Conservation (phyloP, 2,113 vertebrate genomes). For the Oreotrochilus melanogaster region DNA sequence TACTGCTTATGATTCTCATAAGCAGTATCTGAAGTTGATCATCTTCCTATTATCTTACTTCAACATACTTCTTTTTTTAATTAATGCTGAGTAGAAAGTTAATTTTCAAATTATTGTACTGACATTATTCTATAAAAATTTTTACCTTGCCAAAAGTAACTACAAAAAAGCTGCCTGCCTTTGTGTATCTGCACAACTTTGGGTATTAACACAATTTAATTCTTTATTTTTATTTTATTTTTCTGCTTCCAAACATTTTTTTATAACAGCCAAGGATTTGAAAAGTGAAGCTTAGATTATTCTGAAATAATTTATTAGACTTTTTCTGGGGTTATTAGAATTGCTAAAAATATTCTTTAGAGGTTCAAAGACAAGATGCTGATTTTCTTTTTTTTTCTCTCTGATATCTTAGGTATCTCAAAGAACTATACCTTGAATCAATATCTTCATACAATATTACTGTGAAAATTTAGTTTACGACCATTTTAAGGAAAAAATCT, state of each 20-base stretch:
- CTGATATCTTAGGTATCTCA: neutral
- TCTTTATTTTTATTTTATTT: neutral
- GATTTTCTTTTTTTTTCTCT: neutral
- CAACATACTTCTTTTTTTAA: neutral
- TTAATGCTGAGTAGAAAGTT: neutral
- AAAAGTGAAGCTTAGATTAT: neutral
- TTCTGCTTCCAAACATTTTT: neutral
- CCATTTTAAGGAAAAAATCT: neutral
- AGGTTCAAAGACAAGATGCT: neutral
- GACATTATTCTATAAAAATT: neutral
- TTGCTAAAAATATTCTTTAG: neutral
- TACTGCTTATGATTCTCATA: neutral
- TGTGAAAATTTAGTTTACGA: neutral
- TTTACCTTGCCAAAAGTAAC: neutral
- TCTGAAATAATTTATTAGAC: neutral
- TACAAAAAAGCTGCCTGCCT: neutral
- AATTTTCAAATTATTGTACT: neutral
- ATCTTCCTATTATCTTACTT: neutral
- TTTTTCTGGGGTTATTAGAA: neutral
- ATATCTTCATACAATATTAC: neutral
- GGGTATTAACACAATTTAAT: neutral
- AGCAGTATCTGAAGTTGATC: neutral
- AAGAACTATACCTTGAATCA: neutral
- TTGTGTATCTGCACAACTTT: neutral
- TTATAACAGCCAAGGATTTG: neutral